Percentiles rank a stretch among this genome's conserved stretches.
phyloP scores from a whole-genome alignment of 2,797 vertebrate species.

The Anisognathus igniventris region DNA sequence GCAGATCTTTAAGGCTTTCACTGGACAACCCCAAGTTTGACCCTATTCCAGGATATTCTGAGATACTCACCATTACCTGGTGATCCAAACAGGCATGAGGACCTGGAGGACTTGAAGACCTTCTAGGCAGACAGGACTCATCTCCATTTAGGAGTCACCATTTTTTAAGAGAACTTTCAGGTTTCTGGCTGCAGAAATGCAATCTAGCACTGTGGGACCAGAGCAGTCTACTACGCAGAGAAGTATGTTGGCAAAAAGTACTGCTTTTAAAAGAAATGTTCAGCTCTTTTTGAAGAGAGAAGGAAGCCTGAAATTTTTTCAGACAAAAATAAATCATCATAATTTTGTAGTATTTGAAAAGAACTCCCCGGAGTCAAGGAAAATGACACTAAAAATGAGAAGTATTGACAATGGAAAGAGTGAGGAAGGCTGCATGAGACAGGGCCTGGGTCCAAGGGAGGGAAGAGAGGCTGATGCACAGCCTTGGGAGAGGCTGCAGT shows the following conservation, averaged over 20 bases:
- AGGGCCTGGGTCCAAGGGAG: background rate
- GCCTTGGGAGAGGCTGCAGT: background rate
- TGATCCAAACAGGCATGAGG: background rate
- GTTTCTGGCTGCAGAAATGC: background rate
- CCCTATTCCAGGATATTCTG: background rate
- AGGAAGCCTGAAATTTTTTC: background rate
- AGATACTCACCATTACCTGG: background rate
- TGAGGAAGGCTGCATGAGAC: accelerated
- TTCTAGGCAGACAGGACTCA: background rate
- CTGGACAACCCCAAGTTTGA: background rate
- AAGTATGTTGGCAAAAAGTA: background rate
- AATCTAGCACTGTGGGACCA: background rate
- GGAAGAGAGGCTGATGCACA: background rate
- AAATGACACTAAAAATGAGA: background rate
- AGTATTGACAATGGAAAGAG: background rate
- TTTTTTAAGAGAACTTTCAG: background rate
- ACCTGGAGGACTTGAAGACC: background rate
- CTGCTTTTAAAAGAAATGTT: background rate
- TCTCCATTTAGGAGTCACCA: background rate
- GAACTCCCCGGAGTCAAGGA: background rate
- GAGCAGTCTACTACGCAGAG: background rate
- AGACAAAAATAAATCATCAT: background rate
- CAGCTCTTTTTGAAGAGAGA: background rate
- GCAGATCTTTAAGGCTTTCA: background rate
- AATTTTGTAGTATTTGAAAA: background rate